phyloP scores from a whole-genome alignment of 2,888 invertebrate species.

The Cryptosula pallasiana region DNA sequence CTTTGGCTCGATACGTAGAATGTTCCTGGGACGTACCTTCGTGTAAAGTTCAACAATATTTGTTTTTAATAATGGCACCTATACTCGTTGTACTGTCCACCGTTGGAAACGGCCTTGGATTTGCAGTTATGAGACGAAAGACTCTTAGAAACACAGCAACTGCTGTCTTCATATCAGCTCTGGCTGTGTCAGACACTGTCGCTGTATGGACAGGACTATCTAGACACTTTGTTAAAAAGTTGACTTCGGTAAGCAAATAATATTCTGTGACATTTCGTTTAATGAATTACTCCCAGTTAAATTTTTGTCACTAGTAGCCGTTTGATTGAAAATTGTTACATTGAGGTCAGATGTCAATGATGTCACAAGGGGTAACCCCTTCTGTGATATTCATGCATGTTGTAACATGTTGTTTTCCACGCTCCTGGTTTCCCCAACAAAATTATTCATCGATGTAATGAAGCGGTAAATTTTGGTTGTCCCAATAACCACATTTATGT shows the following conservation, averaged over 20 bases:
- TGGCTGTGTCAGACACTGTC: not conserved
- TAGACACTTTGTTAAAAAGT: conserved; percentile 5
- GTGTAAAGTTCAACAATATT: not conserved
- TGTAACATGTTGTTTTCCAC: too few relatives aligned
- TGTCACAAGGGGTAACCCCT: too few relatives aligned
- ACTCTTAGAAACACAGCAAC: not conserved
- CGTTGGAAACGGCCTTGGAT: not conserved
- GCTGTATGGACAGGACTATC: conserved; percentile 13
- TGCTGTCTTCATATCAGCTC: conserved; percentile 3
- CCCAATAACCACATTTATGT: too few relatives aligned
- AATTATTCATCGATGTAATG: too few relatives aligned
- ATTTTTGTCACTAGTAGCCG: too few relatives aligned
- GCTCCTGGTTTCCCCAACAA: too few relatives aligned
- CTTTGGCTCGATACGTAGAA: not conserved
- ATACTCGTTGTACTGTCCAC: not conserved
- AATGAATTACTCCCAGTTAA: too few relatives aligned
- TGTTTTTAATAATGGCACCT: not conserved
- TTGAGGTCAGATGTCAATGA: too few relatives aligned
- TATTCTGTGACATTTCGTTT: too few relatives aligned
- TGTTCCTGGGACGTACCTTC: not conserved
- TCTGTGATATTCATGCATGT: too few relatives aligned
- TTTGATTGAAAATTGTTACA: too few relatives aligned
- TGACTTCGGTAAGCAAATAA: conserved; percentile 7
- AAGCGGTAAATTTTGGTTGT: too few relatives aligned
- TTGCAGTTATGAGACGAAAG: conserved; percentile 15